Percentiles rank a stretch among this genome's conserved stretches.
Evolutionary conservation across 1,140 invertebrate species (phyloP).

Genomic region (Drosophila teissieri): DNA sequence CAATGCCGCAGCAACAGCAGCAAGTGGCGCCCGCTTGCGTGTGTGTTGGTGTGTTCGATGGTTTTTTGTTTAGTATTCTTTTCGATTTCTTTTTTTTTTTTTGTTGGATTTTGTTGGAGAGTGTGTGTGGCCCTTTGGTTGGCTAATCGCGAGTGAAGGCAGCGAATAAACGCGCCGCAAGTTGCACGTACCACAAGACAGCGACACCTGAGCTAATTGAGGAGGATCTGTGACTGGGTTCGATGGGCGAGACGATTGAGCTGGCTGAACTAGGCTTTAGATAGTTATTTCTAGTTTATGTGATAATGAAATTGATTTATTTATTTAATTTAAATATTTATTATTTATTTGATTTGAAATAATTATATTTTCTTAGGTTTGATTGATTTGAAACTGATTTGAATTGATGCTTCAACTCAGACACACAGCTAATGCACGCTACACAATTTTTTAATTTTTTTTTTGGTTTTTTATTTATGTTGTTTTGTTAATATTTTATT

Average conservation of each 20-base stretch:
- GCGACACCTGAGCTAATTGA: constrained; percentile 57
- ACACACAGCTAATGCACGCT: constrained; percentile 53
- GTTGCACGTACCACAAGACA: constrained; percentile 73
- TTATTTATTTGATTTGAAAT: constrained; percentile 3
- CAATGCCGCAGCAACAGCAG: constrained; percentile 71
- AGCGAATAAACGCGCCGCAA: constrained; percentile 53
- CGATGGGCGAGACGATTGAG: constrained; percentile 46
- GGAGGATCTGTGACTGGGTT: constrained; percentile 48
- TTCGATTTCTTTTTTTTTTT: background rate
- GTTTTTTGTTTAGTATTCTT: constrained; percentile 8
- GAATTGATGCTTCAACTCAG: constrained; percentile 23
- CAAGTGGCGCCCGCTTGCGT: constrained; percentile 37
- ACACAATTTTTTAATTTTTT: constrained; percentile 36
- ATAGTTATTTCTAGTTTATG: constrained; percentile 37
- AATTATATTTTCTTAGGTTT: constrained; percentile 31
- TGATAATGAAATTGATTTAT: constrained; percentile 30
- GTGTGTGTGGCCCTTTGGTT: constrained; percentile 62
- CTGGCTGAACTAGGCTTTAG: constrained; percentile 41
- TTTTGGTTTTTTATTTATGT: constrained; percentile 17
- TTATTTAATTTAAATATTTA: constrained; percentile 28
- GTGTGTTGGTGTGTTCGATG: constrained; percentile 18
- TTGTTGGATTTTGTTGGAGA: constrained; percentile 4
- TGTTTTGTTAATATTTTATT: constrained; percentile 31
- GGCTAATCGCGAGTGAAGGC: constrained; percentile 63
- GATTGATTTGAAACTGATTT: constrained; percentile 31